Conservation (phyloP, 1,140 invertebrate species). For the Solen grandis region DNA sequence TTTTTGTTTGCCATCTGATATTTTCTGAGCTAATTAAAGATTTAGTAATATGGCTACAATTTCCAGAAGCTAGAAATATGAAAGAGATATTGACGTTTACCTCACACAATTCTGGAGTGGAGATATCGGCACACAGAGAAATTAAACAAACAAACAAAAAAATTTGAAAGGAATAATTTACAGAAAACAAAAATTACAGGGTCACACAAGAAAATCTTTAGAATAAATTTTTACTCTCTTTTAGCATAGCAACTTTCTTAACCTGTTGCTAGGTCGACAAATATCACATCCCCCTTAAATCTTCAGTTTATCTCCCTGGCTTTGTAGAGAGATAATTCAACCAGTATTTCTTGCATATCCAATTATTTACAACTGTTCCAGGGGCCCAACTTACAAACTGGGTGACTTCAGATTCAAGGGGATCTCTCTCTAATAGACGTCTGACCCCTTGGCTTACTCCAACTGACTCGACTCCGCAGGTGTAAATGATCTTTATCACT, state of each 20-base stretch:
- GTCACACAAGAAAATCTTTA: too few species aligned
- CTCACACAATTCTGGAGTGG: too few species aligned
- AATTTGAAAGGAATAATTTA: too few species aligned
- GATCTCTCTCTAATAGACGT: conserved; percentile 18
- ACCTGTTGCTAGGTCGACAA: background rate
- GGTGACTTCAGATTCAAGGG: conserved; percentile 8
- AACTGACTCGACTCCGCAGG: conserved; percentile 4
- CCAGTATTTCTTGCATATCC: conserved; percentile 24
- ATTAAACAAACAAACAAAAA: too few species aligned
- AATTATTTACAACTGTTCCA: conserved; percentile 33
- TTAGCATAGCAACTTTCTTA: conserved; percentile 8
- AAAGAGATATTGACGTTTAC: too few species aligned
- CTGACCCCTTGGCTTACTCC: background rate
- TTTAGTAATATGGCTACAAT: too few species aligned
- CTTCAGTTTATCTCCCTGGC: conserved; percentile 30
- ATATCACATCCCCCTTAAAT: conserved; percentile 24
- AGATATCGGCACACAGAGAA: too few species aligned
- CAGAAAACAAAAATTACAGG: too few species aligned
- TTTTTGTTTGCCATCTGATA: too few species aligned
- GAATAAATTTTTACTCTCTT: background rate
- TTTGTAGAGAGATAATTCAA: conserved; percentile 18
- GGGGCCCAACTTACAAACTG: background rate
- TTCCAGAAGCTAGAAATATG: too few species aligned
- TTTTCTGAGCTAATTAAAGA: too few species aligned
- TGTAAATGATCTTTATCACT: conserved; percentile 46